Evolutionary conservation across 2,797 vertebrate genomes (phyloP), one percentile per base, ranked within the genome.

Genomic region (Gobionotothen gibberifrons): DNA sequence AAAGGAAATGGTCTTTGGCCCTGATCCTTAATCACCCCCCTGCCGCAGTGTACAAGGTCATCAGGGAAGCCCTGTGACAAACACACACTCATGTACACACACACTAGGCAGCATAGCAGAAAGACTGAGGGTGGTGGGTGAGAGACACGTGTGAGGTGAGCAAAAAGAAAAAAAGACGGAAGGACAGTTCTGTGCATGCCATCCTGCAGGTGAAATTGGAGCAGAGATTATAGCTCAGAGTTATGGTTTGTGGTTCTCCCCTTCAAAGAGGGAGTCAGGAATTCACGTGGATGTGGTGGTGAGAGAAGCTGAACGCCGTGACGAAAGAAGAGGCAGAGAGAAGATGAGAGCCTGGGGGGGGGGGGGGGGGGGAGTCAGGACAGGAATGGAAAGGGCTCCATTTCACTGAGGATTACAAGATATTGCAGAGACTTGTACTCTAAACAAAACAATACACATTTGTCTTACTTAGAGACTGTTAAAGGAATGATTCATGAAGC

Each of bases 21-120:
- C 79, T 85, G 90, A 93, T 93, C 90, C 88, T 94, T 94, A 94
- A 94, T 95, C 94, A 94, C 91, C 88, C 92, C 85, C 91, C 87
- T 87, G 86, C 90, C 61, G 82, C 91, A 86, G 77, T 64, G 76
- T 81, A 90, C 93, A 95, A 95, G 94, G 93, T 94, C 93, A 92
- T 89, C 85, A 90, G 83, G 86, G 90, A 89, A 89, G 77, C 83
- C 65, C 61, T 15, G 73, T 85, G 87, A 90, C 90, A 88, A 85
- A 90, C 88, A 86, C 4, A 68, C 77, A 44, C 62, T n/a, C 80
- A 72, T 76, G 49, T 67, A 49, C 8, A 64, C 74, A 68, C 1
- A 47, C 9, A 39, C 17, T 7, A 36, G 16, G 29, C 21, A 26
- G 52, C 49, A 16, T 2, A 1, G 21, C 22, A 11, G 21, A 51